Percentiles rank a stretch among this genome's conserved stretches.
phyloP scores from a whole-genome alignment of 2,113 vertebrate species.

The Labeo rohita region DNA sequence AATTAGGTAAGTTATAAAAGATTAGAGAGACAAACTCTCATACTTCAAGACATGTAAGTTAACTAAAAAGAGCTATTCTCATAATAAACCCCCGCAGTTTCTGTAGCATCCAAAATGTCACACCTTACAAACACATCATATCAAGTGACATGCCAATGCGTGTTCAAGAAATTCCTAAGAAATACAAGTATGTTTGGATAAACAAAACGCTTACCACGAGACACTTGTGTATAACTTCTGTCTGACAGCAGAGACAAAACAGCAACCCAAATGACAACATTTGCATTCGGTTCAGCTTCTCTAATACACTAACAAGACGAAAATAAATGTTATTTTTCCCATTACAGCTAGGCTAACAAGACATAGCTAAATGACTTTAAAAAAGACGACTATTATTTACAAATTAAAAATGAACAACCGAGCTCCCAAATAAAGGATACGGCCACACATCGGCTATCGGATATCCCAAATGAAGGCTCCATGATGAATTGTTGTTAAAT shows the following conservation, averaged over 20 bases:
- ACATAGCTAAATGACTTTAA: conserved; percentile 10
- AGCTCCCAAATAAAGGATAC: conserved; percentile 75
- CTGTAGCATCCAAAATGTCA: not conserved
- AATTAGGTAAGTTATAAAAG: not conserved
- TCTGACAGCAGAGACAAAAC: not conserved
- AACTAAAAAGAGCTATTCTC: not conserved
- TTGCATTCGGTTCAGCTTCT: not conserved
- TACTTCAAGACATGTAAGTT: not conserved
- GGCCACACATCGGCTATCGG: conserved; percentile 70
- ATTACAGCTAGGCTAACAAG: conserved; percentile 13
- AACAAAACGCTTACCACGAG: not conserved
- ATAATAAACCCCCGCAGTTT: not conserved
- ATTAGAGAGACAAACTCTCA: not conserved
- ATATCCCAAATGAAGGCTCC: conserved; percentile 68
- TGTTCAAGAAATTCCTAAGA: not conserved
- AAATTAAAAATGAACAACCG: not conserved
- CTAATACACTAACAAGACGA: not conserved
- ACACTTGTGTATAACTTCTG: not conserved
- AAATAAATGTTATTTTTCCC: not conserved
- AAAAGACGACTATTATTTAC: not conserved
- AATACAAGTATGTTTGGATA: not conserved
- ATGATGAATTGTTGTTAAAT: conserved; percentile 52
- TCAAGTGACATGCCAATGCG: not conserved
- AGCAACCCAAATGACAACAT: not conserved
- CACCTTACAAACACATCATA: not conserved